phyloP scores from a whole-genome alignment of 2,888 invertebrate genomes.

The Ophioninae sp. region DNA sequence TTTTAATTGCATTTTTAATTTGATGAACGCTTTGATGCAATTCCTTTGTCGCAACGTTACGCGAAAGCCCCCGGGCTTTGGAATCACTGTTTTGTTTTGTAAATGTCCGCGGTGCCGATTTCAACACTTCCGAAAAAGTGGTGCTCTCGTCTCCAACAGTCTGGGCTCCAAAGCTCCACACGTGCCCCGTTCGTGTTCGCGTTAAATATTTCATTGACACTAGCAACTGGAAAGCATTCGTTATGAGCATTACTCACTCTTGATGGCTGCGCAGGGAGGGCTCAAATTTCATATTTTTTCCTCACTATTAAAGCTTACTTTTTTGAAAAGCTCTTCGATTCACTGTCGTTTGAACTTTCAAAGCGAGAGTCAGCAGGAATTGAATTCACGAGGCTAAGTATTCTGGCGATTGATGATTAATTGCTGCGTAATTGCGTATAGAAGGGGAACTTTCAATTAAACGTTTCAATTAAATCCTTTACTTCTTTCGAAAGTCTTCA shows the following conservation, averaged over 20 bases:
- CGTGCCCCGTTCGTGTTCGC: background rate
- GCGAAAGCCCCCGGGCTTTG: slow-evolving; percentile 33
- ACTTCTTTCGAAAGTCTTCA: too few relatives aligned
- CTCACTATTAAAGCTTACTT: background rate
- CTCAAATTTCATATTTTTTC: background rate
- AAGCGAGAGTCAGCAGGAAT: background rate
- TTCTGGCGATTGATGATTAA: background rate
- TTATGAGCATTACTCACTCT: background rate
- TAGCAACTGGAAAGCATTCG: background rate
- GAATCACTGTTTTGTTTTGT: background rate
- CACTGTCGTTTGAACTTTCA: background rate
- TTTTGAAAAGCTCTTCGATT: background rate
- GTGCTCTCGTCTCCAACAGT: background rate
- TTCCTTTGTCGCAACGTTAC: slow-evolving; percentile 66
- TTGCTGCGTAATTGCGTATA: background rate
- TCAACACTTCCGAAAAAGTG: background rate
- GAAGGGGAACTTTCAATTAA: background rate
- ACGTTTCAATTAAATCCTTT: too few relatives aligned
- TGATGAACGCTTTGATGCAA: slow-evolving; percentile 77
- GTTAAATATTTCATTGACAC: background rate
- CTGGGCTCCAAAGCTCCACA: background rate
- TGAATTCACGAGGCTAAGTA: background rate
- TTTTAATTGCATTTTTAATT: slow-evolving; percentile 81
- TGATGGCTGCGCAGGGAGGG: background rate
- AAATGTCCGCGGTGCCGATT: slow-evolving; percentile 56